These are phyloP conservation scores for Aythya baeri DNA, from an alignment of 2,113 vertebrate species.

Conservation along the genomic window DNA sequence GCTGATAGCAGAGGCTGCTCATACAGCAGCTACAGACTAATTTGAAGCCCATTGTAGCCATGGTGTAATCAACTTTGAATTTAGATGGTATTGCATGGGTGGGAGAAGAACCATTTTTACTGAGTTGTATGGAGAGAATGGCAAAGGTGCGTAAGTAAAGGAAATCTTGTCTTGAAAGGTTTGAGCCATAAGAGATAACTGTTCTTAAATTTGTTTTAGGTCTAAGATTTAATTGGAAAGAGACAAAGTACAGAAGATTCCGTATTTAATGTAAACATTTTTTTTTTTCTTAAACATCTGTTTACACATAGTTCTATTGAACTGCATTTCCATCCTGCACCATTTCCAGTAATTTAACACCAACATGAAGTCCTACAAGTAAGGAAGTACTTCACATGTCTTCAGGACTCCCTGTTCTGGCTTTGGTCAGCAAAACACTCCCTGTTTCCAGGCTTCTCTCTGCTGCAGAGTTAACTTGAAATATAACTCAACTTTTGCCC, in stretches of 20 bases:
- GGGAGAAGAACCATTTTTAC: neutral
- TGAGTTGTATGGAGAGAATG: neutral
- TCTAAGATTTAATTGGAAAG: neutral
- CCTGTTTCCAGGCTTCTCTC: constrained; percentile 12
- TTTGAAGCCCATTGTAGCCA: neutral
- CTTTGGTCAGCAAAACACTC: constrained; percentile 62
- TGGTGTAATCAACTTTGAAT: neutral
- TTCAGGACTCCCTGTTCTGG: constrained; percentile 39
- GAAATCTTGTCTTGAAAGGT: neutral
- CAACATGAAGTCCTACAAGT: neutral
- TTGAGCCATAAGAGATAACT: neutral
- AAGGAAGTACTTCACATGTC: constrained; percentile 23
- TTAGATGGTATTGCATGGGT: neutral
- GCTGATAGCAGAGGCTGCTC: neutral
- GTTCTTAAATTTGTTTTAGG: neutral
- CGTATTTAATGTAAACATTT: neutral
- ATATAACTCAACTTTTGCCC: constrained; percentile 30
- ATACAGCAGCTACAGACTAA: neutral
- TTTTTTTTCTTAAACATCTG: neutral
- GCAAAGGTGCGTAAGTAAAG: neutral
- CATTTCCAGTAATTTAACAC: neutral
- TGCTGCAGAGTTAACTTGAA: constrained; percentile 44
- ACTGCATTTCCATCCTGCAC: neutral
- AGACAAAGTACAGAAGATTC: neutral
- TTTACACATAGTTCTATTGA: neutral